These are phyloP conservation scores for Babyrousa celebensis DNA, from an alignment of 2,797 vertebrate genomes.

Conservation along the genomic window DNA sequence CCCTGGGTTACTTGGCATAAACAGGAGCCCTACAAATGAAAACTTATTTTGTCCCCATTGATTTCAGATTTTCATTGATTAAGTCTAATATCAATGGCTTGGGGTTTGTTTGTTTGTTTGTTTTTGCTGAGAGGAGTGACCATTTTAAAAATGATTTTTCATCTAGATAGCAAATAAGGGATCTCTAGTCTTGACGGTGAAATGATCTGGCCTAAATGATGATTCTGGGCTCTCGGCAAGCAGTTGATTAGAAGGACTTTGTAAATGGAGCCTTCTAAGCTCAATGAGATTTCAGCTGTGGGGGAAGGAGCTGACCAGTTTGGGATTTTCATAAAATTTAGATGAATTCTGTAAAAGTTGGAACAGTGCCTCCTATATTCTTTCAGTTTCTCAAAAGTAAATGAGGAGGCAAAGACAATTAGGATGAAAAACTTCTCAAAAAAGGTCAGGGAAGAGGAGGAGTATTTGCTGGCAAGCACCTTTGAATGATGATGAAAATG, in stretches of 20 bases:
- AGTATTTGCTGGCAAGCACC: background rate
- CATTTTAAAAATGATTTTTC: conserved; percentile 20
- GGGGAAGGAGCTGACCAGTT: background rate
- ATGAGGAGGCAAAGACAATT: background rate
- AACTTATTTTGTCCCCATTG: conserved; percentile 7
- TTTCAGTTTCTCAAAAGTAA: background rate
- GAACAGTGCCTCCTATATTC: background rate
- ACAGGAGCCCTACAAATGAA: background rate
- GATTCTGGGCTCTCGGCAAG: background rate
- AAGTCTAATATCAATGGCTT: conserved; percentile 1
- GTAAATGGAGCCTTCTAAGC: background rate
- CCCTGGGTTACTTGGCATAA: background rate
- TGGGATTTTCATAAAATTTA: background rate
- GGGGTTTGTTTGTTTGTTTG: background rate
- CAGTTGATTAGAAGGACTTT: background rate
- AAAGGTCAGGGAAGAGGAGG: background rate
- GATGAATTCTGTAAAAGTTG: background rate
- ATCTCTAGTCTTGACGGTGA: background rate
- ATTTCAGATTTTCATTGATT: conserved; percentile 22
- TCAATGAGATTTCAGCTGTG: background rate
- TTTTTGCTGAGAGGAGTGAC: background rate
- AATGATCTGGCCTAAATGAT: background rate
- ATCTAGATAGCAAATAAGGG: background rate
- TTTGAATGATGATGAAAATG: background rate
- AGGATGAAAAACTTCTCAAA: background rate